phyloP scores from a whole-genome alignment of 1,140 invertebrate genomes.

The Drosophila carrolli region DNA sequence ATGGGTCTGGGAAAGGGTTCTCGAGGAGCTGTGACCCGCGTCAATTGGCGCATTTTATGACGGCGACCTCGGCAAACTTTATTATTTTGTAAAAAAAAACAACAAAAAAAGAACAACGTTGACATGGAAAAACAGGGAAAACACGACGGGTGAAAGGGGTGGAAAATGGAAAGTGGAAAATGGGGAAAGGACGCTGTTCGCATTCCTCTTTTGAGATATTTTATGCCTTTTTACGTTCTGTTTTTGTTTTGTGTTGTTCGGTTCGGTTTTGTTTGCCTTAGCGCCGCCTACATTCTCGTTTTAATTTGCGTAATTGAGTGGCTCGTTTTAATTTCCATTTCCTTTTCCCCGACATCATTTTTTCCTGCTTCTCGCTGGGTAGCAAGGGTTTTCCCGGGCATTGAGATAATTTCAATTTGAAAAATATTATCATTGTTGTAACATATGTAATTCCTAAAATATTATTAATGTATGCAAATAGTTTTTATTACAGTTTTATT shows the following conservation, averaged over 20 bases:
- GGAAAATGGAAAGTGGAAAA: background rate
- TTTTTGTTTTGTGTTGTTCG: slow-evolving; percentile 30
- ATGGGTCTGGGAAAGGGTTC: slow-evolving; percentile 3
- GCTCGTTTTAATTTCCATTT: slow-evolving; percentile 77
- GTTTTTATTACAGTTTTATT: too few relatives aligned
- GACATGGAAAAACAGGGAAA: slow-evolving; percentile 32
- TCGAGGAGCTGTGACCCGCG: slow-evolving; percentile 59
- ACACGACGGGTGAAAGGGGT: background rate
- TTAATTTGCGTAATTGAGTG: slow-evolving; percentile 83
- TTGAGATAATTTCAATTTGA: too few relatives aligned
- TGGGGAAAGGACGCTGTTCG: slow-evolving; percentile 35
- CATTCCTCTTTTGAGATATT: slow-evolving; percentile 59
- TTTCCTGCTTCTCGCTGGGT: slow-evolving; percentile 1
- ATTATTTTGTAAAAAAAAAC: slow-evolving; percentile 59
- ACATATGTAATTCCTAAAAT: too few relatives aligned
- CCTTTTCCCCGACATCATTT: slow-evolving; percentile 4
- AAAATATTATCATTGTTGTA: too few relatives aligned
- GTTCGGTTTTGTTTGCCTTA: slow-evolving; percentile 50
- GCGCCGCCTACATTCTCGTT: slow-evolving; percentile 71
- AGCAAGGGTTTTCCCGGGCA: slow-evolving; percentile 2
- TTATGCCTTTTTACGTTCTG: slow-evolving; percentile 33
- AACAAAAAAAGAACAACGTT: slow-evolving; percentile 2
- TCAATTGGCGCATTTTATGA: slow-evolving; percentile 78
- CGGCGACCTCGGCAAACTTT: slow-evolving; percentile 66
- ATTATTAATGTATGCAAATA: too few relatives aligned